A percentile compares a stretch with the other conserved stretches of the same genome.
Conservation (phyloP, 2,113 vertebrate genomes). For the Ranitomeya variabilis region DNA sequence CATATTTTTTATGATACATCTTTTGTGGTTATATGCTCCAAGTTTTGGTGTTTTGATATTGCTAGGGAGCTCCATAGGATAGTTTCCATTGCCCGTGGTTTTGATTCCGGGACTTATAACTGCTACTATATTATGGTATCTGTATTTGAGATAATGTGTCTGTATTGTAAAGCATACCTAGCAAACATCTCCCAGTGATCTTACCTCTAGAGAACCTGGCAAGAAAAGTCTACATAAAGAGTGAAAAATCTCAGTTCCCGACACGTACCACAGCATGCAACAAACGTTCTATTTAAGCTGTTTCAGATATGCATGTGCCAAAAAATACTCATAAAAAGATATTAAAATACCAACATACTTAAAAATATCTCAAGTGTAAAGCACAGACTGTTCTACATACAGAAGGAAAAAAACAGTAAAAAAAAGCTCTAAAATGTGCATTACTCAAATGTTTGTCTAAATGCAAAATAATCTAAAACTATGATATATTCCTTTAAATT, state of each 20-base stretch:
- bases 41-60: no score
- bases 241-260: neutral
- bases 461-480: neutral
- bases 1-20: no score
- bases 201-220: neutral
- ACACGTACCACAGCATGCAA: slow-evolving; percentile 8
- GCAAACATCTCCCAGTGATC: neutral
- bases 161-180: neutral
- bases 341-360: slow-evolving; percentile 47
- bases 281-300: slow-evolving; percentile 8
- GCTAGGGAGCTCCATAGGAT: no score
- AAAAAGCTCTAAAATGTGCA: neutral
- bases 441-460: neutral
- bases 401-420: slow-evolving; percentile 1
- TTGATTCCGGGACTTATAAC: no score
- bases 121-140: no score
- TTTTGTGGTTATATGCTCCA: no score
- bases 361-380: neutral
- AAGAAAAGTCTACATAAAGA: neutral
- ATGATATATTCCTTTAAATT: neutral
- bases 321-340: slow-evolving; percentile 39
- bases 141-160: no score
- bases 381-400: neutral
- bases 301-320: slow-evolving; percentile 20
- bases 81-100: no score